Percentiles rank a stretch among this genome's conserved stretches.
These are phyloP conservation scores for Leucosticte australis DNA, from an alignment of 2,113 vertebrate genomes.

Conservation along the genomic window DNA sequence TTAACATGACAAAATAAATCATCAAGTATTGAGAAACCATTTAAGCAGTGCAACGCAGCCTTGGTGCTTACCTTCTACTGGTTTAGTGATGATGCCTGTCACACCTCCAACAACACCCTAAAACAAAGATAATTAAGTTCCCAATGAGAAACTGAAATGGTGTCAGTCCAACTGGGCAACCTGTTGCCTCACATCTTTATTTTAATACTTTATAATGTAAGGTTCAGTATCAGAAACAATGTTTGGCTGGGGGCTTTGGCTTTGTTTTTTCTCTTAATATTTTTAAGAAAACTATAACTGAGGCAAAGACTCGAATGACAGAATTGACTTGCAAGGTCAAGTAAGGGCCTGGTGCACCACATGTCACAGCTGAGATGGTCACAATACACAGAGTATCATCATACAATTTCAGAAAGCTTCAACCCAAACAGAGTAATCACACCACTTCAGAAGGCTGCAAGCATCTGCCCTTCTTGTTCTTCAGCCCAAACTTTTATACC, in stretches of 20 bases:
- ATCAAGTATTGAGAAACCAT: not conserved
- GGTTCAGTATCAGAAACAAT: not conserved
- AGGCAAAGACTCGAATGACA: not conserved
- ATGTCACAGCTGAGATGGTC: not conserved
- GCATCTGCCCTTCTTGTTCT: not conserved
- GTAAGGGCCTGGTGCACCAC: not conserved
- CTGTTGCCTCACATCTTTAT: not conserved
- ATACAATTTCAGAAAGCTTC: not conserved
- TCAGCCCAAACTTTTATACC: not conserved
- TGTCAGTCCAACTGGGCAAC: not conserved
- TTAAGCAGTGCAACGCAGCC: not conserved
- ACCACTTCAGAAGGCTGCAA: not conserved
- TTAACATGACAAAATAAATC: not conserved
- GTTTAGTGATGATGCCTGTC: conserved; percentile 95
- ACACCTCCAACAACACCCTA: conserved; percentile 94
- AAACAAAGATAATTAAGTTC: not conserved
- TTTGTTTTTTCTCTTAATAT: not conserved
- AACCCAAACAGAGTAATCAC: not conserved
- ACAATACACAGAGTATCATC: not conserved
- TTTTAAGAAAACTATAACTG: not conserved
- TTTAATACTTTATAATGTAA: not conserved
- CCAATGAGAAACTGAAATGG: not conserved
- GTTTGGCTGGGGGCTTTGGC: not conserved
- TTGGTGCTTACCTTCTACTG: conserved; percentile 86
- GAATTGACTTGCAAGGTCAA: not conserved